Conservation (phyloP, 2,888 invertebrate genomes). For the Agapostemon virescens region DNA sequence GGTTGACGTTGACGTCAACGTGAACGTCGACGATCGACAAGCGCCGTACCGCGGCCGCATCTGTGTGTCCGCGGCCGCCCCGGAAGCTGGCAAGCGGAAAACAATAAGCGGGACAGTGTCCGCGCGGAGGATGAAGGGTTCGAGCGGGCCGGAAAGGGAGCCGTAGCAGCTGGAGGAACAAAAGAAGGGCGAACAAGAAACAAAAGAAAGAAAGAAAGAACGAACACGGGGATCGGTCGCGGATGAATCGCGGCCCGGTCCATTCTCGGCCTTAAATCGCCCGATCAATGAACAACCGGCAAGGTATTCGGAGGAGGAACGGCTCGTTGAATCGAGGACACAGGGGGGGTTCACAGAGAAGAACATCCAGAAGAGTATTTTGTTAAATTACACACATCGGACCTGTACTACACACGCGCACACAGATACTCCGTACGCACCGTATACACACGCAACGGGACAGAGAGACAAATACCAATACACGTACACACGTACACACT, state of each 20-base stretch:
- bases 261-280: slow-evolving; percentile 37
- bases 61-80: neutral
- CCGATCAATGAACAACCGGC: slow-evolving; percentile 56
- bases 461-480: too few relatives aligned
- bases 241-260: slow-evolving; percentile 16
- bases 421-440: too few relatives aligned
- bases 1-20: neutral
- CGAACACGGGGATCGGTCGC: neutral
- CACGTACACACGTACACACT: slow-evolving; percentile 29
- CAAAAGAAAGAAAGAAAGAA: neutral
- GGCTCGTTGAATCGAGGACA: slow-evolving; percentile 13
- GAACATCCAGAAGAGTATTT: slow-evolving; percentile 58
- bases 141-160: neutral
- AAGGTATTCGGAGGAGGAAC: neutral
- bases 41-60: neutral
- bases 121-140: neutral
- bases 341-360: slow-evolving; percentile 7
- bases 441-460: neutral
- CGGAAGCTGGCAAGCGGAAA: slow-evolving; percentile 7
- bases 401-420: neutral
- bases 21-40: neutral
- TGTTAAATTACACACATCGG: slow-evolving; percentile 52
- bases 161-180: neutral
- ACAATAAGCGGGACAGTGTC: neutral
- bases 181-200: neutral